These are phyloP conservation scores for Phyllostomus discolor DNA, from an alignment of 2,113 vertebrate genomes.

Conservation along the genomic window DNA sequence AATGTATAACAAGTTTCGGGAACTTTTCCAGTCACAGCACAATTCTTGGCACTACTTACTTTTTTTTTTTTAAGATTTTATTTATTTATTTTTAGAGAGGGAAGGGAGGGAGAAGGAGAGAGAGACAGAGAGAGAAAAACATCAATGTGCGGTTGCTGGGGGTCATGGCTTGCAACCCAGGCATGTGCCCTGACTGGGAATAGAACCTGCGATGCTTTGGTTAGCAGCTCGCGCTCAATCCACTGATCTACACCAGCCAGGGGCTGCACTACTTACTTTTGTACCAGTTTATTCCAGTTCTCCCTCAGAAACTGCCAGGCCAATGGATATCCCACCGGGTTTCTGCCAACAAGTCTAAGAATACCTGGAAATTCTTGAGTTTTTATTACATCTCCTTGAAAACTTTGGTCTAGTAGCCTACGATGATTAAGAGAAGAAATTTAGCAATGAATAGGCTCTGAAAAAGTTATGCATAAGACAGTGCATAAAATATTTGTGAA, in stretches of 20 bases:
- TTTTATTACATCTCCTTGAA: constrained; percentile 87
- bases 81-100: too few species aligned
- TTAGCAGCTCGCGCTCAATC: too few species aligned
- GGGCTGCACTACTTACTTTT: constrained; percentile 84
- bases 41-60: constrained; percentile 81
- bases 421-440: constrained; percentile 26
- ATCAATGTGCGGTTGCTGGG: too few species aligned
- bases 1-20: background rate
- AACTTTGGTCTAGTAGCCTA: constrained; percentile 90
- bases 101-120: too few species aligned
- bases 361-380: constrained; percentile 89
- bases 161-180: too few species aligned
- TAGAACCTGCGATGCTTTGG: too few species aligned
- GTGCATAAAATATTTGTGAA: background rate
- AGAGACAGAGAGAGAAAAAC: too few species aligned
- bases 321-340: constrained; percentile 83
- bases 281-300: constrained; percentile 87
- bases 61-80: constrained; percentile 78
- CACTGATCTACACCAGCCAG: too few species aligned
- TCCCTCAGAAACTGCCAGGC: constrained; percentile 88
- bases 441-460: background rate
- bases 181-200: too few species aligned
- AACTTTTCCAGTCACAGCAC: background rate
- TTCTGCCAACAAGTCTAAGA: constrained; percentile 81
- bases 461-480: background rate